Evolutionary conservation across 2,888 invertebrate genomes (phyloP).

Genomic region (Arctia plantaginis): DNA sequence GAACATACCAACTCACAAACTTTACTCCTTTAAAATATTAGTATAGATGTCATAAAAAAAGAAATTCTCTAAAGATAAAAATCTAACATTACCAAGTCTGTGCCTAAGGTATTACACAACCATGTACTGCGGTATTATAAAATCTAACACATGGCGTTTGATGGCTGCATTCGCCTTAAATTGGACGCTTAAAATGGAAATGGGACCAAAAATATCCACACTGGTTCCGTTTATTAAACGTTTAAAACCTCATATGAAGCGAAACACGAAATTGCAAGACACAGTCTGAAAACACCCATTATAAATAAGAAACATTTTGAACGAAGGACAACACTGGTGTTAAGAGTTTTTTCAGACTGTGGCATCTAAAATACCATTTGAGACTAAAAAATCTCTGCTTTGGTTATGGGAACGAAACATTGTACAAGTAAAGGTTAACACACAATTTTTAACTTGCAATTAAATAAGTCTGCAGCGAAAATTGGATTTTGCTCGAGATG

Average conservation of each 20-base stretch:
- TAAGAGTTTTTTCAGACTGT: slow-evolving; percentile 36
- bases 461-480: not conserved
- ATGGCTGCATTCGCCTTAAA: slow-evolving; percentile 23
- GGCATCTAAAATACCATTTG: slow-evolving; percentile 13
- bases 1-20: no score
- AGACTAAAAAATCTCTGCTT: slow-evolving; percentile 17
- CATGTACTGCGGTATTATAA: slow-evolving; percentile 3
- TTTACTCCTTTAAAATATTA: no score
- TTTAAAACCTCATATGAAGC: slow-evolving; percentile 55
- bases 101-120: not conserved
- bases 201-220: slow-evolving; percentile 25
- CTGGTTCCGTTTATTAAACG: slow-evolving; percentile 59
- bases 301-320: not conserved
- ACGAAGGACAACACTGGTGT: slow-evolving; percentile 15
- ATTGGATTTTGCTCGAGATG: not conserved
- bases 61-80: not conserved
- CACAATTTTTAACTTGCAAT: slow-evolving; percentile 18
- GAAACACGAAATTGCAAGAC: slow-evolving; percentile 51
- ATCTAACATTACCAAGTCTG: not conserved
- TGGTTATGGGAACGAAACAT: slow-evolving; percentile 29
- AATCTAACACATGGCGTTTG: slow-evolving; percentile 7
- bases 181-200: slow-evolving; percentile 28
- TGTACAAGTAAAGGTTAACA: slow-evolving; percentile 16
- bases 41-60: no score
- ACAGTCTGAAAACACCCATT: slow-evolving; percentile 40